Conservation (phyloP, 37 sponge, comb jelly and placozoan species). For the Beroe forskalii region DNA sequence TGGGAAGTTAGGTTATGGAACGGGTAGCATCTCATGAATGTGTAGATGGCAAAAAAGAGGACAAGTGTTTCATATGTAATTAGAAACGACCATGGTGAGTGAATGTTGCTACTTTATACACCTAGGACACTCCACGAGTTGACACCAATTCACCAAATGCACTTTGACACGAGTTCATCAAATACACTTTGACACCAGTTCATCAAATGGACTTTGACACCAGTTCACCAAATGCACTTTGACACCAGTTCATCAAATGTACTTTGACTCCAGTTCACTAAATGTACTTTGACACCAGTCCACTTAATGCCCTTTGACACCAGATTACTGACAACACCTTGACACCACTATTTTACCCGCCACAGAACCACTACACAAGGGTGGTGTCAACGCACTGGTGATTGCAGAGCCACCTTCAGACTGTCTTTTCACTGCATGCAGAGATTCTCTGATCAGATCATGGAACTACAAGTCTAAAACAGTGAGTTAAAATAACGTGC, state of each 20-base stretch:
- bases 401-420: constrained; percentile 67
- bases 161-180: too few species aligned
- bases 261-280: not conserved
- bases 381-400: constrained; percentile 82
- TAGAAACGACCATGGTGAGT: constrained; percentile 69
- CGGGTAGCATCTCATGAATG: not conserved
- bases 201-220: too few species aligned
- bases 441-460: constrained; percentile 87
- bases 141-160: too few species aligned
- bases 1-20: not conserved
- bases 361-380: constrained; percentile 72
- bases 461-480: constrained; percentile 71
- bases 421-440: constrained; percentile 82
- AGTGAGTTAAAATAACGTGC: too few species aligned
- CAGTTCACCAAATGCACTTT: too few species aligned
- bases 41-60: constrained; percentile 62
- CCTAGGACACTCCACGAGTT: not conserved
- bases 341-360: too few species aligned
- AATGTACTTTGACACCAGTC: not conserved
- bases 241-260: not conserved
- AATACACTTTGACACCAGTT: not conserved
- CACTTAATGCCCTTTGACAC: not conserved
- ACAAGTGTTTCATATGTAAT: constrained; percentile 78
- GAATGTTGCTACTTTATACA: not conserved
- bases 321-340: not conserved